phyloP scores from a whole-genome alignment of 2,797 vertebrate species.

The Parauchenoglanis ngamensis region DNA sequence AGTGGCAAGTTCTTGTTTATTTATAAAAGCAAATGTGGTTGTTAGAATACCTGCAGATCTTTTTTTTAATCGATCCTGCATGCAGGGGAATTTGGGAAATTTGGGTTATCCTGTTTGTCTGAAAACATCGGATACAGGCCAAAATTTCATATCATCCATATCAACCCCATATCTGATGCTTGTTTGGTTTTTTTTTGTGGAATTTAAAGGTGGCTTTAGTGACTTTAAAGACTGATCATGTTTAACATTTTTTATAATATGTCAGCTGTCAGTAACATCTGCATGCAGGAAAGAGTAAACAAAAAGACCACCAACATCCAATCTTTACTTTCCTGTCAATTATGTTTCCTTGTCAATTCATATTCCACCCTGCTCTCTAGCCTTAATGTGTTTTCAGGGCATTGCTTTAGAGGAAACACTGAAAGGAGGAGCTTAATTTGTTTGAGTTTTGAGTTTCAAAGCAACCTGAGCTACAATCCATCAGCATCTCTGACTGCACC shows the following conservation, averaged over 20 bases:
- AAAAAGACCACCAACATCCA: not conserved
- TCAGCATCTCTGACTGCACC: not conserved
- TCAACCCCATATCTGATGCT: not conserved
- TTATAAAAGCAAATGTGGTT: slow-evolving; percentile 42
- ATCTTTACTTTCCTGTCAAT: not conserved
- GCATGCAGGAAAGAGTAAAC: not conserved
- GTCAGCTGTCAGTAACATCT: not conserved
- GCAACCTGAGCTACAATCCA: not conserved
- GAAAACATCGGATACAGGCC: not conserved
- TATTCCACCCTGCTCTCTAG: not conserved
- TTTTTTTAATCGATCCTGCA: slow-evolving; percentile 27
- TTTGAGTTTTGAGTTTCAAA: slow-evolving; percentile 26
- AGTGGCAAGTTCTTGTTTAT: slow-evolving; percentile 58
- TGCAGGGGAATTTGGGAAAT: slow-evolving; percentile 55
- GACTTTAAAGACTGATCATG: not conserved
- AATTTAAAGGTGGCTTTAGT: not conserved
- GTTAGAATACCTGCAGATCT: slow-evolving; percentile 29
- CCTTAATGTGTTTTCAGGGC: not conserved
- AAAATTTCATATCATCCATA: not conserved
- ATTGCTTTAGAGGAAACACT: not conserved
- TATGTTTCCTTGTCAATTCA: not conserved
- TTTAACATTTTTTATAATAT: not conserved
- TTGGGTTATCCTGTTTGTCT: slow-evolving; percentile 48
- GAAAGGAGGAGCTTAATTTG: slow-evolving; percentile 9
- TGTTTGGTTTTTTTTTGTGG: not conserved